Evolutionary conservation across 1,140 invertebrate genomes (phyloP).

Genomic region (Tetragnatha versicolor): DNA sequence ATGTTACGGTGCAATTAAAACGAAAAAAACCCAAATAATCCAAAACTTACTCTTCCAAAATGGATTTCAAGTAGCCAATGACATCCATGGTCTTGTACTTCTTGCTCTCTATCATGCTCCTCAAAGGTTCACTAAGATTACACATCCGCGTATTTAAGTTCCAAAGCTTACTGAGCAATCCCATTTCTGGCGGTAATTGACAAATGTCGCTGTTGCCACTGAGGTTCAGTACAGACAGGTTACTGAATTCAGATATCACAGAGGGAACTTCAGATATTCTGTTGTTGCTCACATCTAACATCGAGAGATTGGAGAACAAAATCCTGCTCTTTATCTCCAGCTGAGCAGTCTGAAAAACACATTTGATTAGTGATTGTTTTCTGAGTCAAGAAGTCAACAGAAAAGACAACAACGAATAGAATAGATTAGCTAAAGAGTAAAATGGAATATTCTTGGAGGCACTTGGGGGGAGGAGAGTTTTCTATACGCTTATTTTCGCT

Average conservation of each 20-base stretch:
- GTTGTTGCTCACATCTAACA: conserved; percentile 94
- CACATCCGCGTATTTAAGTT: conserved; percentile 93
- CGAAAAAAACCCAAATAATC: no score
- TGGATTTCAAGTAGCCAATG: conserved; percentile 87
- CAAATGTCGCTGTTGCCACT: conserved; percentile 86
- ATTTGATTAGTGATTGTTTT: no score
- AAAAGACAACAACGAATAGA: no score
- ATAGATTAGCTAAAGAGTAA: no score
- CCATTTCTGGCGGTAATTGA: conserved; percentile 93
- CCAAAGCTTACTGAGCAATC: conserved; percentile 90
- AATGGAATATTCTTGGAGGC: no score
- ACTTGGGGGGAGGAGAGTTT: no score
- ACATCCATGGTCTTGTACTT: conserved; percentile 97
- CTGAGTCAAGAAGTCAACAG: no score
- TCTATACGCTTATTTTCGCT: no score
- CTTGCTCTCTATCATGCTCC: conserved; percentile 90
- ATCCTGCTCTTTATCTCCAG: conserved; percentile 66
- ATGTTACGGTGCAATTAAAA: no score
- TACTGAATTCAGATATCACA: conserved; percentile 83
- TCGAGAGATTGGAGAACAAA: conserved; percentile 92
- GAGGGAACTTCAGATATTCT: conserved; percentile 79
- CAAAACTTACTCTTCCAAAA: conserved; percentile 68
- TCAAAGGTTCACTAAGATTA: conserved; percentile 84
- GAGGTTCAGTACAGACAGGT: conserved; percentile 93
- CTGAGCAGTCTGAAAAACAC: conserved; percentile 53